phyloP scores from a whole-genome alignment of 1,140 invertebrate species.

The Macrocentrus cingulum region DNA sequence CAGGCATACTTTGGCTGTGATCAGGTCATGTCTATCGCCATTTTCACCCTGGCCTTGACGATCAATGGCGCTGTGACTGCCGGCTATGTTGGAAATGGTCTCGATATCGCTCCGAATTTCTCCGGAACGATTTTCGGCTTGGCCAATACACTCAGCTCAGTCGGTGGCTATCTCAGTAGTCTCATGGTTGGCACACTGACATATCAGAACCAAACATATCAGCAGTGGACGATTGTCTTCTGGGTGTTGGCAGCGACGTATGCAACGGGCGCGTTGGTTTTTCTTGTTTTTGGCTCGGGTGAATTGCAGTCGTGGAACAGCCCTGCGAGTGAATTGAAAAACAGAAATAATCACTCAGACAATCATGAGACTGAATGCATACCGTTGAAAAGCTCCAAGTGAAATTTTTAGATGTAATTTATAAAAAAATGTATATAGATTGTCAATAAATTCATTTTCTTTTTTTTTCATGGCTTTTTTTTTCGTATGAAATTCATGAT shows the following conservation, averaged over 20 bases:
- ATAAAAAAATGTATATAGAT: too few relatives aligned
- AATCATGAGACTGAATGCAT: conserved; percentile 27
- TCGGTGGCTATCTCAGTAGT: conserved; percentile 84
- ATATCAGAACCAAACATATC: conserved; percentile 70
- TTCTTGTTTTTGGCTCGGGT: conserved; percentile 70
- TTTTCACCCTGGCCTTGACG: conserved; percentile 77
- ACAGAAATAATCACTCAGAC: conserved; percentile 31
- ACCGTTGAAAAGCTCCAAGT: too few relatives aligned
- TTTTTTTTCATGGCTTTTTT: too few relatives aligned
- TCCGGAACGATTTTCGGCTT: conserved; percentile 89
- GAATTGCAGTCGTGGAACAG: conserved; percentile 72
- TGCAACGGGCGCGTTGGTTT: conserved; percentile 68
- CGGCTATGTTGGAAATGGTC: conserved; percentile 83
- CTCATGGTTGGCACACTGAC: conserved; percentile 83
- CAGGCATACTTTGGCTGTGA: conserved; percentile 72
- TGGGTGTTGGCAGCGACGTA: conserved; percentile 78
- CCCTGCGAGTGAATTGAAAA: conserved; percentile 19
- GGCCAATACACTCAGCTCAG: conserved; percentile 85
- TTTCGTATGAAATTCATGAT: too few relatives aligned
- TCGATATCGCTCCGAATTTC: conserved; percentile 88
- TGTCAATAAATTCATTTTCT: too few relatives aligned
- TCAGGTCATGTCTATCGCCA: conserved; percentile 68
- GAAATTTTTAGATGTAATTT: too few relatives aligned
- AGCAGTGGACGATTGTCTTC: conserved; percentile 83
- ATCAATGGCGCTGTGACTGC: conserved; percentile 84